Evolutionary conservation across 2,113 vertebrate species (phyloP).

Genomic region (Falco punctatus): DNA sequence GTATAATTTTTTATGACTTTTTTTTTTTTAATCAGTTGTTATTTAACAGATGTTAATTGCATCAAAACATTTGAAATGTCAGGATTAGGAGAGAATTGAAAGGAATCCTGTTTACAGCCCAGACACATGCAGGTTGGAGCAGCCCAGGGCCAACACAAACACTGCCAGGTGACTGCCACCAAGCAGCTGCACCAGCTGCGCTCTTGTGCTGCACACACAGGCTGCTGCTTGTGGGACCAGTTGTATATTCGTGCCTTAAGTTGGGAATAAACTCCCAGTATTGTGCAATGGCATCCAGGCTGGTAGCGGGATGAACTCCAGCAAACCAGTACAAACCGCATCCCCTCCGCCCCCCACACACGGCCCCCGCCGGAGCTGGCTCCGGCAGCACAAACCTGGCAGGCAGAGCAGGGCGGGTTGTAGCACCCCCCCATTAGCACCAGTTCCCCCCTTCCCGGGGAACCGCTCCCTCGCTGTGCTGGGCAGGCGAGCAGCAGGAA

Average conservation of each 20-base stretch:
- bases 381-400: neutral
- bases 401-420: neutral
- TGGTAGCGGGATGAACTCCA: neutral
- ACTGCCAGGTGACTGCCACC: neutral
- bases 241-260: accelerated
- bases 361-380: neutral
- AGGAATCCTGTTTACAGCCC: neutral
- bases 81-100: neutral
- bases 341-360: neutral
- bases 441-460: neutral
- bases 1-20: neutral
- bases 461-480: accelerated
- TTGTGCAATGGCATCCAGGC: neutral
- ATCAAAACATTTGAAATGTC: neutral
- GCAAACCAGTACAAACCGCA: neutral
- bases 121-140: neutral
- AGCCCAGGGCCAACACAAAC: neutral
- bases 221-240: accelerated
- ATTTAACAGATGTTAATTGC: neutral
- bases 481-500: neutral
- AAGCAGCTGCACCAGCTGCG: neutral
- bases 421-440: neutral
- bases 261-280: neutral
- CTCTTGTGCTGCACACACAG: accelerated
- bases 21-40: neutral